A percentile compares a stretch with the other conserved stretches of the same genome.
phyloP scores from a whole-genome alignment of 2,113 vertebrate species.

The Podiceps cristatus region DNA sequence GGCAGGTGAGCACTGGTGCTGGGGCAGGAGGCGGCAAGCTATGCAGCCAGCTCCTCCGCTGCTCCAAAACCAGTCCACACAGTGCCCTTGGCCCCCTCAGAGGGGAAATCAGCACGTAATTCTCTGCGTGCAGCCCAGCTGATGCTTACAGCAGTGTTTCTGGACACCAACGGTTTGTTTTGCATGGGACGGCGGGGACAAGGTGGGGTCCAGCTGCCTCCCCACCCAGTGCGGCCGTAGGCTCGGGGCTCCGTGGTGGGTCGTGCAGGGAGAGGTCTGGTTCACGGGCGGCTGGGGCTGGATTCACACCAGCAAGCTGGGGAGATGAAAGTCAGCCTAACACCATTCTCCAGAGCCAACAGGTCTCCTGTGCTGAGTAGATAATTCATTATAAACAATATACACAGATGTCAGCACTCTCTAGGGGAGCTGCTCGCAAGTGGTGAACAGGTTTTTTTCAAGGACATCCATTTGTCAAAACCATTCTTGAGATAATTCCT shows the following conservation, averaged over 20 bases:
- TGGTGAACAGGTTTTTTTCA: neutral
- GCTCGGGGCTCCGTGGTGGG: neutral
- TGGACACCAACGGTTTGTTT: rapidly evolving
- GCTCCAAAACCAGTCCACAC: neutral
- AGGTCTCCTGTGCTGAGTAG: neutral
- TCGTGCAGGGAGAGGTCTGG: neutral
- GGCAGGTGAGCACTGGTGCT: rapidly evolving
- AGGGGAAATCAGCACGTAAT: neutral
- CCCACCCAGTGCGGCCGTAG: rapidly evolving
- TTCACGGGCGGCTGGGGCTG: neutral
- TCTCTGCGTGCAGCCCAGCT: neutral
- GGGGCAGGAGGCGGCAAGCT: neutral
- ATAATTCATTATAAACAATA: constrained; percentile 9
- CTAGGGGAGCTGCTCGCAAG: neutral
- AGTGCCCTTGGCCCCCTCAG: neutral
- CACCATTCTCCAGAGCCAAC: neutral
- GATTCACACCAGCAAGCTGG: neutral
- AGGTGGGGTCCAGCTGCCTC: neutral
- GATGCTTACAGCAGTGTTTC: neutral
- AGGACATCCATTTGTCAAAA: constrained; percentile 12
- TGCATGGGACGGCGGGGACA: rapidly evolving
- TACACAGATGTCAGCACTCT: neutral
- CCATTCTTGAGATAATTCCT: neutral
- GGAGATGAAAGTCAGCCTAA: neutral
- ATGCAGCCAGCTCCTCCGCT: neutral